Base-by-base conservation (phyloP, 64 coral and sea anemone species). In the Pocillopora verrucosa region DNA sequence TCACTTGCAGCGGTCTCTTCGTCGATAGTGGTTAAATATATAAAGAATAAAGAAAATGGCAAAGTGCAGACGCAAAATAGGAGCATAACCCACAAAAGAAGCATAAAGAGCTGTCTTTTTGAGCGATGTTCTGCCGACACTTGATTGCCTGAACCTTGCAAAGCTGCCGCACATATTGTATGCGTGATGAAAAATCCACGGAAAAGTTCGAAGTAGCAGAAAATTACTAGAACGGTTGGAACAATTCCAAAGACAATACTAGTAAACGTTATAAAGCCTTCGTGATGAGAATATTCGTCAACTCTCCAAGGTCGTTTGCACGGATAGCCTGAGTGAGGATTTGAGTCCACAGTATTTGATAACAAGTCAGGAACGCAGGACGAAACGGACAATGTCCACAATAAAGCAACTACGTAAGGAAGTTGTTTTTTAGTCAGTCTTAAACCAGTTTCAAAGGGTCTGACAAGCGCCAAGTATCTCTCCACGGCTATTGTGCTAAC, bases 121-220 rank as follows among this genome's bases (percentile, higher is more conserved):
- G 38, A 22, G 12, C 56, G 37, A 10, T 56, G 65, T 34, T 86
- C 64, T 73, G n/a, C 83, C 19, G 58, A 12, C 25, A 14, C 58
- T 25, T 12, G 19, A 73, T 61, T 51, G 51, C 68, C 51, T 76
- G 75, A 41, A 41, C 36, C 75, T 76, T 76, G 15, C 3, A 38
- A 9, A 9, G 75, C 1, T 20, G 1, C 26, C 9, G 35, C 19
- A 17, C 65, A 76, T 9, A 59, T 56, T 57, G 73, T 78, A 34
- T 88, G 58, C 16, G 74, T 75, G 26, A 88, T 75, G 41, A 75
- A 88, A 13, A 88, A 20, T 10, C 87, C 87, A 16, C 60, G 70
- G 78, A 88, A 75, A 34, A 77, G 76, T 25, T 16, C 19, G 9
- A 74, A 75, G n/a, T 88, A 88, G 13, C 87, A 88, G 59, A 75